Base-by-base conservation (phyloP, 2,113 vertebrate genomes). In the Zosterops hypoxanthus region DNA sequence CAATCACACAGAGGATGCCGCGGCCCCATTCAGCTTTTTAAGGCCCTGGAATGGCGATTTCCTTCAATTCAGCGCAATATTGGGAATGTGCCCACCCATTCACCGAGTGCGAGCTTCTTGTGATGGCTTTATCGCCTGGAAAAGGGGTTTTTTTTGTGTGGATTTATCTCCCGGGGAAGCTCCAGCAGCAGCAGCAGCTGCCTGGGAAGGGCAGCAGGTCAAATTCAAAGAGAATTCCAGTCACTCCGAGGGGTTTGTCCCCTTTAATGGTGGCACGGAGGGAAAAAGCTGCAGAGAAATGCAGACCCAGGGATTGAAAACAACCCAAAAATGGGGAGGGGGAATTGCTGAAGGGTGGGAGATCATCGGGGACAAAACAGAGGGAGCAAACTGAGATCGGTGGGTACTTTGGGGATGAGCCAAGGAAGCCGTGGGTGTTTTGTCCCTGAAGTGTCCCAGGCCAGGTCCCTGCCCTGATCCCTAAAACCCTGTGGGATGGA, bases 351-450 rank as follows among this genome's bases (percentile, higher is more conserved):
- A 19, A 16, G 57, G 59, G 4, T 2, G 56, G 46, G 70, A 23
- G 3, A 12, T 12, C 17, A 12, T 2, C 3, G 6, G 8, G 61
- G 25, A 41, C 6, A 28, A 22, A 52, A 12, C 0, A 0, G 26
- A 13, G 28, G 25, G 59, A 18, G 18, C 5, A n/a, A 57, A n/a
- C 0, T 1, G 12, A 6, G 52, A 22, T 50, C 14, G 29, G 44
- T 0, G 34, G 55, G 5, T 1, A 0, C 8, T 66, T 5, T 16
- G 61, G 80, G 36, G n/a, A 33, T 0, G 15, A 52, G 60, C 15
- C 8, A 11, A n/a, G 75, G 33, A 3, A 22, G 57, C 50, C 11
- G 22, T 2, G n/a, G 28, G 6, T 12, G 42, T 4, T 28, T 4
- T 31, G 6, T 5, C 19, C 60, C 72, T 11, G 36, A 2, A 12